A percentile compares a stretch with the other conserved stretches of the same genome.
Evolutionary conservation across 2,888 invertebrate species (phyloP).

Genomic region (Andrena minutula): DNA sequence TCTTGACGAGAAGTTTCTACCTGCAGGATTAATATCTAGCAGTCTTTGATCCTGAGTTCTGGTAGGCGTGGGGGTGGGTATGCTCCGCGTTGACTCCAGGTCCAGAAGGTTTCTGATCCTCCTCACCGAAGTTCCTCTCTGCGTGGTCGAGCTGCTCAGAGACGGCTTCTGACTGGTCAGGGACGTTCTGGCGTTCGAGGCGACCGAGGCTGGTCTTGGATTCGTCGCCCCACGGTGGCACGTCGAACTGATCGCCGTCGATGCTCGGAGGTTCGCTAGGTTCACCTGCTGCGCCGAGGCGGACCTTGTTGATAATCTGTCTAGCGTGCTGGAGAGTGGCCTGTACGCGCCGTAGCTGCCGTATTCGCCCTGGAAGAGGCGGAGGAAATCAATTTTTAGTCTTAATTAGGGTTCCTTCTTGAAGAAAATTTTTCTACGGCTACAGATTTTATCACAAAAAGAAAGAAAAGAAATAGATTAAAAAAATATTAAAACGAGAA

Average conservation of each 20-base stretch:
- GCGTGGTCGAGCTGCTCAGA: conserved; percentile 72
- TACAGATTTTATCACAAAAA: too few species aligned
- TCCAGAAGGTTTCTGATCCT: conserved; percentile 93
- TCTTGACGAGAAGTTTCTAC: conserved; percentile 85
- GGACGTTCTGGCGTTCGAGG: conserved; percentile 81
- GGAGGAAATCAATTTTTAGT: not conserved
- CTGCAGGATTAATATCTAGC: conserved; percentile 95
- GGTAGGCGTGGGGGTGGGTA: conserved; percentile 92
- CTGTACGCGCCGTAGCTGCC: conserved; percentile 88
- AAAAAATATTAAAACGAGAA: too few species aligned
- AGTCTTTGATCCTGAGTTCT: conserved; percentile 89
- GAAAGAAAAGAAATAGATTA: too few species aligned
- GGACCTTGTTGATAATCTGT: conserved; percentile 88
- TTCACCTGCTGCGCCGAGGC: conserved; percentile 88
- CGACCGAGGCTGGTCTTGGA: conserved; percentile 81
- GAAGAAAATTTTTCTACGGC: not conserved
- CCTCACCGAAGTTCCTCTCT: conserved; percentile 89
- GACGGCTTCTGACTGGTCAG: conserved; percentile 80
- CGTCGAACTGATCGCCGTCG: conserved; percentile 83
- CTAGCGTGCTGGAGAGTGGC: conserved; percentile 89
- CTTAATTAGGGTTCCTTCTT: not conserved
- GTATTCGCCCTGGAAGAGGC: conserved; percentile 78
- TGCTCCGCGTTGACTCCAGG: conserved; percentile 87
- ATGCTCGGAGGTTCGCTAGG: conserved; percentile 82
- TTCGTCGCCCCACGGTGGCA: conserved; percentile 79